A percentile compares a stretch with the other conserved stretches of the same genome.
Evolutionary conservation across 2,113 vertebrate genomes (phyloP).

Genomic region (Elachura formosa): DNA sequence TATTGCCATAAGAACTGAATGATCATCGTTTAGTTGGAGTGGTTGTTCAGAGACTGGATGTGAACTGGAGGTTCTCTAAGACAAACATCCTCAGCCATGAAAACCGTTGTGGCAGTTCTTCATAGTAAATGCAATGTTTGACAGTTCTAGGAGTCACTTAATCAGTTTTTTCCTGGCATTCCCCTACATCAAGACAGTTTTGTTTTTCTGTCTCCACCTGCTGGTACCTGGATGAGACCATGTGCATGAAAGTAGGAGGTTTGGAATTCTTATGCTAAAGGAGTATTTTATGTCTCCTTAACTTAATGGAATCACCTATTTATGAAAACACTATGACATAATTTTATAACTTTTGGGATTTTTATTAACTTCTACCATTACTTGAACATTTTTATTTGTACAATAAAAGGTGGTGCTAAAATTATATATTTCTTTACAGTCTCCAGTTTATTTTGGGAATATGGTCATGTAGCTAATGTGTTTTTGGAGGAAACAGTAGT

Average conservation of each 20-base stretch:
- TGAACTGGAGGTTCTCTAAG: neutral
- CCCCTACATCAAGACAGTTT: neutral
- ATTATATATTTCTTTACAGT: constrained; percentile 20
- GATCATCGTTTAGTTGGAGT: neutral
- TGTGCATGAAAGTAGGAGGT: neutral
- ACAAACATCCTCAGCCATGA: neutral
- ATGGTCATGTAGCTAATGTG: neutral
- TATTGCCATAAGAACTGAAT: neutral
- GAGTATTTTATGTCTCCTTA: neutral
- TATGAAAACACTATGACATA: neutral
- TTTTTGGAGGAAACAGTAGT: neutral
- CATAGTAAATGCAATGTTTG: neutral
- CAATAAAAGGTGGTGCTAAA: constrained; percentile 31
- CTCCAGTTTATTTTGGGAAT: neutral
- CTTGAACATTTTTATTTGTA: constrained; percentile 21
- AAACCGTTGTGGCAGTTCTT: neutral
- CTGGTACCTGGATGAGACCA: neutral
- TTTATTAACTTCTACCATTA: constrained; percentile 8
- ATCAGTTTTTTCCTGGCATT: neutral
- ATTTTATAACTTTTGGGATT: neutral
- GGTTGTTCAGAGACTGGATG: neutral
- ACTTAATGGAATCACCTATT: neutral
- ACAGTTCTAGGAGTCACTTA: neutral
- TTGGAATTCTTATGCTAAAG: neutral
- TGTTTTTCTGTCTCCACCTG: constrained; percentile 48